Evolutionary conservation across 2,797 vertebrate species (phyloP), one percentile per base, ranked within the genome.

Genomic region (Champsocephalus esox): DNA sequence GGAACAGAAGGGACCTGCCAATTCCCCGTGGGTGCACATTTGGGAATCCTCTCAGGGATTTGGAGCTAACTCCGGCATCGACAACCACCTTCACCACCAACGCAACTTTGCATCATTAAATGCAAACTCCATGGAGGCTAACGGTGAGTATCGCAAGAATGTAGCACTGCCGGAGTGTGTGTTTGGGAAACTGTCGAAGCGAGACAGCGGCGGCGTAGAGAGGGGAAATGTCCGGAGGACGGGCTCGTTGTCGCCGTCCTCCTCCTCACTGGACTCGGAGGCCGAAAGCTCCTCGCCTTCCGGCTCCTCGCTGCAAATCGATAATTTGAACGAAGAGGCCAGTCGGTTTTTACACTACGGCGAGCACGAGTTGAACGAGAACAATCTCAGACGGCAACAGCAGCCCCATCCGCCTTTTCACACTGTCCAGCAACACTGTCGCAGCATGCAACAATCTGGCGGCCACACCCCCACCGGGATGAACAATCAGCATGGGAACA

Each of bases 1-100:
- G 76, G 97, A 99, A 91, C 97, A 98, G 94, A 97, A 97, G 92
- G 97, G 97, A 94, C 97, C 97, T 88, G 96, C 96, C 91, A 97
- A 96, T 94, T 96, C 96, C 87, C 93, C 96, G 89, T 98, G 97
- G 97, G 97, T 98, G 98, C 96, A 96, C 87, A 95, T 97, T 94
- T 99, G 97, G 97, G 96, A 97, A 91, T 96, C 96, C 90, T 96
- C 97, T 94, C 97, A 96, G 94, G 97, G 96, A 92, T 94, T 95
- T 50, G 89, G 94, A 77, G 75, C 93, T 57, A 89, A 91, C 88
- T 88, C 94, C 66, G 71, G 66, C 74, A 66, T 85, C 83, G 89
- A 90, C 82, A 95, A 95, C 89, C 92, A 85, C 78, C 38, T 85
- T 19, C 83, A 89, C 75, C 85, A 86, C 59, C 93, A 94, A 63